These are phyloP conservation scores for Papilio dardanus DNA, from an alignment of 1,140 invertebrate genomes.

Conservation along the genomic window DNA sequence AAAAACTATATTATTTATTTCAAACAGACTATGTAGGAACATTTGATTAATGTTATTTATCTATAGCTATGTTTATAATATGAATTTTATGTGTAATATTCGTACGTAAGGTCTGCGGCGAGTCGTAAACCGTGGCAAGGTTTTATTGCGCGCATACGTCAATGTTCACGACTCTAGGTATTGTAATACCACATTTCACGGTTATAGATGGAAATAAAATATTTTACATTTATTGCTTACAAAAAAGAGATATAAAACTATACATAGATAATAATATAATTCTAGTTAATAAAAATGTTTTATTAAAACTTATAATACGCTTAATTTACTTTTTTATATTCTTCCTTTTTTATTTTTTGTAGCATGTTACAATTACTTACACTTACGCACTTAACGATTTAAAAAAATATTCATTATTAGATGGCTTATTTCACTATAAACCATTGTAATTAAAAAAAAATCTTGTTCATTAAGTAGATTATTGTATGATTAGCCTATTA, in stretches of 20 bases:
- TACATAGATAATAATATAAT: constrained; percentile 4
- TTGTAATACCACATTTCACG: constrained; percentile 45
- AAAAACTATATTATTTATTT: neutral
- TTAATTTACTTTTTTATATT: no score
- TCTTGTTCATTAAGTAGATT: no score
- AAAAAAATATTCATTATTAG: no score
- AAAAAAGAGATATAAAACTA: neutral
- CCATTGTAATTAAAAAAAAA: no score
- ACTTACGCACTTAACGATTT: no score
- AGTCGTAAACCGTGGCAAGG: constrained; percentile 49
- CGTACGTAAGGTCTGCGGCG: constrained; percentile 30
- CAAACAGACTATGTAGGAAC: neutral
- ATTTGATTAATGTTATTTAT: neutral
- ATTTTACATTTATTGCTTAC: constrained; percentile 11
- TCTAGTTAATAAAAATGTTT: no score
- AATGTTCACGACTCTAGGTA: constrained; percentile 49
- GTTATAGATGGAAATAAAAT: constrained; percentile 35
- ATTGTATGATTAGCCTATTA: no score
- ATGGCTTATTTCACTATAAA: no score
- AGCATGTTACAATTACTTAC: no score
- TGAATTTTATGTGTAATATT: constrained; percentile 18
- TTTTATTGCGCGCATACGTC: constrained; percentile 46
- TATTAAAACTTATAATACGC: no score
- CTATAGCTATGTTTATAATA: neutral
- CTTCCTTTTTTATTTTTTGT: no score